A percentile compares a stretch with the other conserved stretches of the same genome.
These are phyloP conservation scores for Cosmorhoe ocellata DNA, from an alignment of 2,888 invertebrate species.

Conservation along the genomic window DNA sequence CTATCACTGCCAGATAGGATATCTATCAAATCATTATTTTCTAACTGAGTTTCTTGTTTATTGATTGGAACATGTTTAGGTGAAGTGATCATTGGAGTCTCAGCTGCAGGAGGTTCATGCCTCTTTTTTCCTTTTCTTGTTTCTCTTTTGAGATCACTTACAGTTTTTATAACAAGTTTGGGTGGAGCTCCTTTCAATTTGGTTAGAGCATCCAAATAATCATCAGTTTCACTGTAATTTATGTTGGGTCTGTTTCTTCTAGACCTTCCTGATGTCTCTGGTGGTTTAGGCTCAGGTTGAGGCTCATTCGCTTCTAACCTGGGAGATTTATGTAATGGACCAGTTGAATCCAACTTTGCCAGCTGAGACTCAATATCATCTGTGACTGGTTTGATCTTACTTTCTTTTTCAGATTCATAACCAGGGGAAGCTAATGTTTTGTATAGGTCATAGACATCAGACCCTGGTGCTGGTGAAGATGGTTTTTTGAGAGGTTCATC, in stretches of 20 bases:
- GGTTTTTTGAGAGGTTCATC: conserved; percentile 63
- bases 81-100: conserved; percentile 39
- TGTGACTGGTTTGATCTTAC: conserved; percentile 44
- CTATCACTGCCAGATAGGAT: conserved; percentile 59
- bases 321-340: conserved; percentile 52
- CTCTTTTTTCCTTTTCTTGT: conserved; percentile 66
- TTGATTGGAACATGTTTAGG: conserved; percentile 36
- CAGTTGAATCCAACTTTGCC: conserved; percentile 62
- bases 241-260: conserved; percentile 75
- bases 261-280: conserved; percentile 68
- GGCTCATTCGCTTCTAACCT: conserved; percentile 64
- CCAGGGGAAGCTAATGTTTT: conserved; percentile 78
- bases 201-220: conserved; percentile 76
- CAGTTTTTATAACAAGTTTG: conserved; percentile 64
- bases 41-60: conserved; percentile 52
- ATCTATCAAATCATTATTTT: conserved; percentile 63
- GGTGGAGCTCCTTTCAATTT: conserved; percentile 45
- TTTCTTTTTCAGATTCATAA: conserved; percentile 55
- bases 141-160: conserved; percentile 72
- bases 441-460: conserved; percentile 77
- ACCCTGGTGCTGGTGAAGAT: conserved; percentile 77
- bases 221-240: conserved; percentile 82
- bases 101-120: conserved; percentile 49
- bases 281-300: conserved; percentile 70
- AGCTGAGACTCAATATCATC: conserved; percentile 70